Conservation (phyloP, 2,113 vertebrate genomes). For the Lonchura striata region DNA sequence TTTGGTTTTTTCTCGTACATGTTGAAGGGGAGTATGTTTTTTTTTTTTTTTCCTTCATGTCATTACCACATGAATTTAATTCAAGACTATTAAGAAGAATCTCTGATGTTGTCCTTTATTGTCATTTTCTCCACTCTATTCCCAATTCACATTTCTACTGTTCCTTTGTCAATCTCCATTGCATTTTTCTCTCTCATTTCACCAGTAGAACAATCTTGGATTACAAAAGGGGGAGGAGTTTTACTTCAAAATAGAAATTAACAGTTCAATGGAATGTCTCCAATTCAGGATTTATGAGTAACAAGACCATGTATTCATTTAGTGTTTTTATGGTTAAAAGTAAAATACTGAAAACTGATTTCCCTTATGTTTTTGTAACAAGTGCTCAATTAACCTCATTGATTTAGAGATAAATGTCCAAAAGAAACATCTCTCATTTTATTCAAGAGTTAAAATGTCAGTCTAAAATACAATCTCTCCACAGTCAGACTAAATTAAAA, state of each 20-base stretch:
- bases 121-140: neutral
- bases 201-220: neutral
- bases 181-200: neutral
- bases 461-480: constrained; percentile 13
- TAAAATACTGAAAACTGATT: neutral
- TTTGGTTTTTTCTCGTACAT: neutral
- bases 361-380: neutral
- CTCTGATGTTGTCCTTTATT: neutral
- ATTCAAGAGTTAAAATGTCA: constrained; percentile 41
- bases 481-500: constrained; percentile 38
- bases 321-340: neutral
- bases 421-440: constrained; percentile 25
- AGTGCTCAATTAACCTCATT: neutral
- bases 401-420: constrained; percentile 18
- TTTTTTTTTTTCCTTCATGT: neutral
- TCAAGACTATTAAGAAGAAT: neutral
- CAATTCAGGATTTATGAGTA: neutral
- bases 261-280: neutral
- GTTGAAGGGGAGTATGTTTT: neutral
- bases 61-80: neutral
- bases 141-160: neutral
- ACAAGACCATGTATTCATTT: neutral
- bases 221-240: neutral
- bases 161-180: neutral
- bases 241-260: neutral